Conservation (phyloP, 2,113 vertebrate species). For the Pelodiscus sinensis region DNA sequence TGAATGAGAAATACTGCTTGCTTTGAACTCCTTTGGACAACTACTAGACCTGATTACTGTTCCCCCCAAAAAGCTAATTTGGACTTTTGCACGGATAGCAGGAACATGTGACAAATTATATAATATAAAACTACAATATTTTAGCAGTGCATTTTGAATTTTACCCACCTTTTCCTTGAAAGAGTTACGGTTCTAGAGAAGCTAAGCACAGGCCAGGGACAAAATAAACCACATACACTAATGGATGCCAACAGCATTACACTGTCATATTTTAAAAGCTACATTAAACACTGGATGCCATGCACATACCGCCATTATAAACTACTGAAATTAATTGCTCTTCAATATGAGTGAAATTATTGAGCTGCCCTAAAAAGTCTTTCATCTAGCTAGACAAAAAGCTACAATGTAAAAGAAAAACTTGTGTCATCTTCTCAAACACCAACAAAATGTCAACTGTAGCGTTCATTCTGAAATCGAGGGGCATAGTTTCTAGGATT, state of each 20-base stretch:
- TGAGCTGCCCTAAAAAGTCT: constrained; percentile 38
- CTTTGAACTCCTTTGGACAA: constrained; percentile 16
- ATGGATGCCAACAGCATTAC: not conserved
- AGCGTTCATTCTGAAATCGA: constrained; percentile 76
- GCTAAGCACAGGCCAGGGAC: not conserved
- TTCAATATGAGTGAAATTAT: not conserved
- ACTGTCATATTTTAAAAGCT: not conserved
- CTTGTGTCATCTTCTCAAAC: not conserved
- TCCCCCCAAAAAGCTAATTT: not conserved
- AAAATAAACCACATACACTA: not conserved
- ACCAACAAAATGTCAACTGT: constrained; percentile 69
- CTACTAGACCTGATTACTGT: not conserved
- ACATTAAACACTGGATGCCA: constrained; percentile 55
- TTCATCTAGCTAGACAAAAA: constrained; percentile 26
- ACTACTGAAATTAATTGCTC: not conserved
- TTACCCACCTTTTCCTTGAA: not conserved
- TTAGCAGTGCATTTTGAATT: constrained; percentile 23
- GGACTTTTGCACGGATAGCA: not conserved
- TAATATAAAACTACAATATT: constrained; percentile 41
- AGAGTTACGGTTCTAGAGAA: constrained; percentile 8
- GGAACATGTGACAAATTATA: not conserved
- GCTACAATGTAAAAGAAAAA: not conserved
- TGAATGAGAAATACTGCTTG: constrained; percentile 48
- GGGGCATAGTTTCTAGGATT: constrained; percentile 71
- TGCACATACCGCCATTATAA: constrained; percentile 59